Evolutionary conservation across 2,888 invertebrate genomes (phyloP), one percentile per base, ranked within the genome.

Genomic region (Pammene fasciana): DNA sequence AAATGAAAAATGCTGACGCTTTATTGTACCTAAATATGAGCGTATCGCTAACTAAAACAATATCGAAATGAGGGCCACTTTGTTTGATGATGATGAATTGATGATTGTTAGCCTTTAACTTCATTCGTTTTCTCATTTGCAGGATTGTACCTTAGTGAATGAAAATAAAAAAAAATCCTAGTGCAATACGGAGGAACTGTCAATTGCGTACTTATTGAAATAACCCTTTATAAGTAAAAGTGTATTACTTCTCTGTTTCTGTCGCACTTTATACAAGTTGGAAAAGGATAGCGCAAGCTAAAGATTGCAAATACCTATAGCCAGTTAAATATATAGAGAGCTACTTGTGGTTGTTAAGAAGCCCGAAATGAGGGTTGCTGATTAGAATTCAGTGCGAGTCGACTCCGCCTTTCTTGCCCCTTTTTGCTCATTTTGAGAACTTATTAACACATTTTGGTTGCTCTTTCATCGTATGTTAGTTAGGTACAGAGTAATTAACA

Each of bases 301-400:
- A 46, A 14, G 11, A 38, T 34, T 16, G 5, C 13, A 38, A n/a
- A 16, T n/a, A n/a, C n/a, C n/a, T 14, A 46, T 13, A 36, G 43
- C 45, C 8, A 3, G n/a, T 34, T 54, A 54, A 14, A 14, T 46
- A 54, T 45, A 26, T 26, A 18, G 13, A 10, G 11, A 18, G 11
- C 16, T 55, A 48, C 48, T 68, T 68, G 52, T 18, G 57, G 50
- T 68, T 64, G 57, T 68, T 36, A 41, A 57, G 46, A 57, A 52
- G 13, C 45, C 74, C 70, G 34, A 59, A 70, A 65, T 57, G 60
- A 60, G 68, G 60, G 68, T 64, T 48, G 66, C 79, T 81, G 72
- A 76, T 81, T 81, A 75, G 72, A 74, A 80, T 80, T 79, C 81
- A 73, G 73, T 56, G 68, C 72, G 75, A 72, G 67, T 56, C 70